Percentiles rank a stretch among this genome's conserved stretches.
Conservation (phyloP, 2,797 vertebrate species). For the Dermochelys coriacea region DNA sequence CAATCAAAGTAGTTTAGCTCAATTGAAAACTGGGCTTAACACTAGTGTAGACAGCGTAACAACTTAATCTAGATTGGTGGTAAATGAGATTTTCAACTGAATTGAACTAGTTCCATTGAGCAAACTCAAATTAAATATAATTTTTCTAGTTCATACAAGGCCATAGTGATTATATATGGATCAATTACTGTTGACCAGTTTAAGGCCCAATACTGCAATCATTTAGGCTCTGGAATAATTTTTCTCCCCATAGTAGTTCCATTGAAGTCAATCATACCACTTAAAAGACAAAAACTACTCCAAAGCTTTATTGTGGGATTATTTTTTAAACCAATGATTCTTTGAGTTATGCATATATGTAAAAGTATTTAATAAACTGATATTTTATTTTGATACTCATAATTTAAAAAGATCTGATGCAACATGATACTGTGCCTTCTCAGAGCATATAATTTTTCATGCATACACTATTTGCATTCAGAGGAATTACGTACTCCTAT, state of each 20-base stretch:
- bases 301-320: not conserved
- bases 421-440: not conserved
- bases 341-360: not conserved
- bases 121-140: not conserved
- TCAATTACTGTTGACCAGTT: not conserved
- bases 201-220: not conserved
- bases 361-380: not conserved
- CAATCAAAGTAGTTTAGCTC: not conserved
- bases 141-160: not conserved
- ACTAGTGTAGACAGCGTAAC: not conserved
- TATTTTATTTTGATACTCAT: not conserved
- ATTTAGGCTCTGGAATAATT: not conserved
- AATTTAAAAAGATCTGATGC: not conserved
- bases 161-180: not conserved
- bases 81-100: not conserved
- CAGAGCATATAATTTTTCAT: not conserved
- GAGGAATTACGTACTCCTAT: not conserved
- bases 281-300: not conserved
- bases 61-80: not conserved
- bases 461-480: not conserved
- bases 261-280: not conserved
- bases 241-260: not conserved
- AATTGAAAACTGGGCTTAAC: not conserved
- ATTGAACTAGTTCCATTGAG: not conserved
- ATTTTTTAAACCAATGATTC: not conserved